phyloP scores from a whole-genome alignment of 2,113 vertebrate genomes.

The Clinocottus analis region DNA sequence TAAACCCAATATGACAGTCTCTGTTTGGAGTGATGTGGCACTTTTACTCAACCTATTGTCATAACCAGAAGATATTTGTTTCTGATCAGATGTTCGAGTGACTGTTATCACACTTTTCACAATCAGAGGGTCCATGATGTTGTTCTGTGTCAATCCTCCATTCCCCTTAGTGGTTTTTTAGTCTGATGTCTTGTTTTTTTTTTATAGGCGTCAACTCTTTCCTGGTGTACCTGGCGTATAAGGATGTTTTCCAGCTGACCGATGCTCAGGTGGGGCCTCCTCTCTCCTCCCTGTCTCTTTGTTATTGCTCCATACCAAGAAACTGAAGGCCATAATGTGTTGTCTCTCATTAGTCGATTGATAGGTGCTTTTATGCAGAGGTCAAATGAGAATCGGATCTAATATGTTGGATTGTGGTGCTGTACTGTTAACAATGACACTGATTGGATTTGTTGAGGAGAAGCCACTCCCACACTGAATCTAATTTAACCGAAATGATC shows the following conservation, averaged over 20 bases:
- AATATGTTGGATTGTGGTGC: background rate
- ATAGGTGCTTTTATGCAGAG: background rate
- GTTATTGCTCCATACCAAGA: background rate
- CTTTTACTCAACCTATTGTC: too few relatives aligned
- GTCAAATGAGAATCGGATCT: background rate
- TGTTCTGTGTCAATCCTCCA: background rate
- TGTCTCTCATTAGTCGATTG: background rate
- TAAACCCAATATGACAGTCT: background rate
- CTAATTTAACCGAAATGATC: background rate
- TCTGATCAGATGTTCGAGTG: background rate
- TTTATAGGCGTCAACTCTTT: constrained; percentile 95
- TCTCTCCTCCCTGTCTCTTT: background rate
- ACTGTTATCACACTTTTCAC: background rate
- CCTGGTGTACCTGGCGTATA: constrained; percentile 97
- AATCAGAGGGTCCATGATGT: background rate
- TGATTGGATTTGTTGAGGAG: background rate
- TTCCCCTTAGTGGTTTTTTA: background rate
- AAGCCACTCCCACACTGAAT: background rate
- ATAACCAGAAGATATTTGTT: background rate
- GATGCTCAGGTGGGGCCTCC: constrained; percentile 91
- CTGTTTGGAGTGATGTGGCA: background rate
- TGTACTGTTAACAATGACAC: background rate
- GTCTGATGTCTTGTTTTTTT: constrained; percentile 52
- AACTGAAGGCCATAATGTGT: background rate
- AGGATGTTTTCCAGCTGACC: constrained; percentile 95